These are phyloP conservation scores for Leptogaster cylindrica DNA, from an alignment of 2,888 invertebrate genomes.

Conservation along the genomic window DNA sequence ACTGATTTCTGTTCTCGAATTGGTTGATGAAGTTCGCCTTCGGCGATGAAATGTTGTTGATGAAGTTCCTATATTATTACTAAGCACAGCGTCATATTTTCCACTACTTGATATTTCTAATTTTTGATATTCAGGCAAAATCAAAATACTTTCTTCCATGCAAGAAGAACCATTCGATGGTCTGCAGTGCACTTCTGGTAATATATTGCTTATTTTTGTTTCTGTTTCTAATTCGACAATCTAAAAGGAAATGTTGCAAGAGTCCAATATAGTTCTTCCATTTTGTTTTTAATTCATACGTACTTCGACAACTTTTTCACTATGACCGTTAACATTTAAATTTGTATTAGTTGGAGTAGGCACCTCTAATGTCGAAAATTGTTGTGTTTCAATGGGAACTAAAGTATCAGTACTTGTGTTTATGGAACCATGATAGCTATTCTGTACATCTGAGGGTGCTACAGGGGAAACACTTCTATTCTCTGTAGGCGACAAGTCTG, in stretches of 20 bases:
- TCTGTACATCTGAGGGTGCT: constrained; percentile 47
- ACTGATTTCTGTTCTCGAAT: constrained; percentile 54
- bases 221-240: constrained; percentile 7
- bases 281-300: too few relatives aligned
- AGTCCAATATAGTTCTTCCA: too few relatives aligned
- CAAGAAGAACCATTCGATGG: constrained; percentile 46
- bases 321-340: constrained; percentile 2
- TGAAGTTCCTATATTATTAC: constrained; percentile 48
- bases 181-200: constrained; percentile 57
- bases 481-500: constrained; percentile 42
- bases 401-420: constrained; percentile 66
- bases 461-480: constrained; percentile 44
- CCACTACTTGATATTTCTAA: constrained; percentile 55
- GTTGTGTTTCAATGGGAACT: constrained; percentile 55
- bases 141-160: constrained; percentile 57
- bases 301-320: constrained; percentile 22
- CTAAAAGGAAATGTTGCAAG: too few relatives aligned
- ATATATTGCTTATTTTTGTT: constrained; percentile 49
- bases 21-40: constrained; percentile 51
- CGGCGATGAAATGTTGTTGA: constrained; percentile 52
- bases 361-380: constrained; percentile 29
- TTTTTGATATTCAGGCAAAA: constrained; percentile 56
- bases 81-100: constrained; percentile 52
- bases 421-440: constrained; percentile 55
- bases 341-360: constrained; percentile 5